phyloP scores from a whole-genome alignment of 2,113 vertebrate species.

The Pelmatolapia mariae region DNA sequence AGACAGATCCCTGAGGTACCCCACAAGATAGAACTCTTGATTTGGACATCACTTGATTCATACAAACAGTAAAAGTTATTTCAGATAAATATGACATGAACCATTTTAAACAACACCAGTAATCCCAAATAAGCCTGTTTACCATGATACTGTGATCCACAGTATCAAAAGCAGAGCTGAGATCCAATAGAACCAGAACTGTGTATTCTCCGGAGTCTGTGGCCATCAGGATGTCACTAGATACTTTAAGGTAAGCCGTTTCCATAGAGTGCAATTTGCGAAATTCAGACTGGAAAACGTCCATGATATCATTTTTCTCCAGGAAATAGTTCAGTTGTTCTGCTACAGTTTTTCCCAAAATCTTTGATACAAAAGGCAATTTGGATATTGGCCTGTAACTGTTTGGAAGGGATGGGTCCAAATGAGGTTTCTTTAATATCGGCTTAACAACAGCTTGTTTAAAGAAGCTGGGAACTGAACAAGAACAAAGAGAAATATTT shows the following conservation, averaged over 20 bases:
- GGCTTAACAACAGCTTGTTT: too few species aligned
- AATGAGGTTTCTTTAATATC: not conserved
- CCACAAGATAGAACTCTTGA: too few species aligned
- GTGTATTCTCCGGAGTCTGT: not conserved
- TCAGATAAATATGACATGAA: too few species aligned
- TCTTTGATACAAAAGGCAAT: not conserved
- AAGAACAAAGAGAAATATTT: not conserved
- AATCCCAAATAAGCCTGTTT: too few species aligned
- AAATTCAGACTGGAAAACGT: not conserved
- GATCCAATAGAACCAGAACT: not conserved
- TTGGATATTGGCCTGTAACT: not conserved
- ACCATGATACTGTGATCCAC: too few species aligned
- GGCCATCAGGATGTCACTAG: not conserved
- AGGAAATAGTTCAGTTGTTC: not conserved
- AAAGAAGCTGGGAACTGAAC: not conserved
- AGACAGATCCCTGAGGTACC: too few species aligned
- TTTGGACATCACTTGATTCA: too few species aligned
- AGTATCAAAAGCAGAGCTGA: too few species aligned
- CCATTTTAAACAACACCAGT: too few species aligned
- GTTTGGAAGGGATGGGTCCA: not conserved
- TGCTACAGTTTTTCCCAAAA: not conserved
- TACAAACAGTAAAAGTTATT: too few species aligned
- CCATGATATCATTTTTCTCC: not conserved
- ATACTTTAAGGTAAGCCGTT: not conserved
- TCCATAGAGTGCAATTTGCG: not conserved